phyloP scores from a whole-genome alignment of 2,888 invertebrate genomes.

The Bruchidius siliquastri region DNA sequence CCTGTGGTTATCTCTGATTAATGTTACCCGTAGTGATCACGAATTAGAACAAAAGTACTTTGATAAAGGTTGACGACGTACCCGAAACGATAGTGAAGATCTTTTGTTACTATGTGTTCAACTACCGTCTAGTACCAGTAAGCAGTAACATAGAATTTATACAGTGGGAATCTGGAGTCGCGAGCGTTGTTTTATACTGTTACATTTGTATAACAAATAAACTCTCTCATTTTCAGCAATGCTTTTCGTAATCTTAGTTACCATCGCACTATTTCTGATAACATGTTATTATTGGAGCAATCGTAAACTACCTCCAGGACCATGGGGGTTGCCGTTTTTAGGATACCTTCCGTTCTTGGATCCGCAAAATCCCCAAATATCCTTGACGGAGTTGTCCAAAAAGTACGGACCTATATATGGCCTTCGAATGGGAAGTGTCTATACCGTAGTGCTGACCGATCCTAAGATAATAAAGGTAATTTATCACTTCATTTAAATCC shows the following conservation, averaged over 20 bases:
- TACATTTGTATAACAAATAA: too few species aligned
- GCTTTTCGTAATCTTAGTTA: not conserved
- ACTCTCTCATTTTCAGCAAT: not conserved
- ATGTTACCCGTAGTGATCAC: too few species aligned
- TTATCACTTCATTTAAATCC: not conserved
- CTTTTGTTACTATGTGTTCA: too few species aligned
- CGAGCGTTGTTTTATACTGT: not conserved
- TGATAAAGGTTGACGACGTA: too few species aligned
- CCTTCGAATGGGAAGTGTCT: conserved; percentile 68
- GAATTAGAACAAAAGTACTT: too few species aligned
- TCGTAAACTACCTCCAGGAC: conserved; percentile 67
- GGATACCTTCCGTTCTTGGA: conserved; percentile 76
- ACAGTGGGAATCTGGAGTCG: too few species aligned
- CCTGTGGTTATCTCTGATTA: too few species aligned
- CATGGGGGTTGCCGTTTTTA: conserved; percentile 70
- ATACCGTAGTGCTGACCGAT: conserved; percentile 74
- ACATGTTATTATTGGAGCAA: conserved; percentile 8
- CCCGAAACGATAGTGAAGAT: too few species aligned
- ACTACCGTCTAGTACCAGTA: too few species aligned
- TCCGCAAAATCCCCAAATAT: conserved; percentile 63
- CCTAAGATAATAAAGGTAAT: conserved; percentile 59
- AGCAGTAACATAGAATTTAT: too few species aligned
- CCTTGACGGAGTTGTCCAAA: conserved; percentile 51
- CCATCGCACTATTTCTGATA: not conserved
- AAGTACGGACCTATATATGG: conserved; percentile 73